Evolutionary conservation across 2,113 vertebrate species (phyloP), one percentile per base, ranked within the genome.

Genomic region (Epinephelus cyanopodus): DNA sequence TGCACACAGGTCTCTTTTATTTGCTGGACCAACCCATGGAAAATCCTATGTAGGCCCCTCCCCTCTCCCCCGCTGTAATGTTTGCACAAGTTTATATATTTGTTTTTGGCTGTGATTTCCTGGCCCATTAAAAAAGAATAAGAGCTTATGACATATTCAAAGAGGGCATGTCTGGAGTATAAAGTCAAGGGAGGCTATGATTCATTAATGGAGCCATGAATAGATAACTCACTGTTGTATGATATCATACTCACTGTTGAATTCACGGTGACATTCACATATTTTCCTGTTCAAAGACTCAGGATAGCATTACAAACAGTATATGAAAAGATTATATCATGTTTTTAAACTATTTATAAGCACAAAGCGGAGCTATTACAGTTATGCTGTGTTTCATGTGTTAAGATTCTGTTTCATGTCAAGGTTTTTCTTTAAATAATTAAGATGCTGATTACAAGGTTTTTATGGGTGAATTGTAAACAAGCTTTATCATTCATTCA

Each of bases 131-230:
- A 92, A 92, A 92, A 91, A 91, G 91, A 91, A 90, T 91, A 87
- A 79, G 85, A 56, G 72, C 91, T 94, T 92, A 92, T 93, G 90
- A 89, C 86, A 92, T 91, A 94, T 93, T 94, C 86, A 94, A 89
- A 92, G 88, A 73, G 93, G 89, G 77, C 84, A 87, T 74, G 89
- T 92, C 90, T 94, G 90, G 91, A 94, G 92, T 92, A 85, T 86
- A 90, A 92, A 88, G 93, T 94, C 92, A 89, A 52, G 78, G 76
- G 79, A 92, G 87, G 87, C 90, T 90, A 94, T 94, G 87, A 94
- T 94, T 94, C 92, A 94, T 94, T 94, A 91, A 94, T 94, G 93
- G 81, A 86, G 83, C 87, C 82, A 92, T 94, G 91, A 94, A 94
- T 93, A 92, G 75, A 65, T 93, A 92, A 93, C 76, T 84, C 70